These are phyloP conservation scores for Hirtodrosophila histrioides DNA, from an alignment of 2,888 invertebrate species.

Conservation along the genomic window DNA sequence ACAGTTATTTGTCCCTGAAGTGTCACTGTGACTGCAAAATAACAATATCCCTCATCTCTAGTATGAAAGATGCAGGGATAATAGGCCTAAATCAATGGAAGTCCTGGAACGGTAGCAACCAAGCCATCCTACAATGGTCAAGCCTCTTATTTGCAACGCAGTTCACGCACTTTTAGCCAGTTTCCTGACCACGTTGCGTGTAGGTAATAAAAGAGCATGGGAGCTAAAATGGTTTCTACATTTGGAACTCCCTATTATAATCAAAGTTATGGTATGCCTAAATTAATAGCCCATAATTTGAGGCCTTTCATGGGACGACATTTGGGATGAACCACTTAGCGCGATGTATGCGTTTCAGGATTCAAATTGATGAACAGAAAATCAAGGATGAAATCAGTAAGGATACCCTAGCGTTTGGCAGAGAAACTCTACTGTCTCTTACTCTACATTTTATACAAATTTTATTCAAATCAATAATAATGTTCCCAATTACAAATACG, in stretches of 20 bases:
- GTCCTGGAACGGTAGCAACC: conserved; percentile 16
- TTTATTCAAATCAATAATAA: no score
- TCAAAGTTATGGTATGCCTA: conserved; percentile 21
- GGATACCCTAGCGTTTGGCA: no score
- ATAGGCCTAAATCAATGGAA: conserved; percentile 28
- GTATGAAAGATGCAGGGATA: conserved; percentile 16
- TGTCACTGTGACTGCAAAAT: no score
- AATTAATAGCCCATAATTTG: conserved; percentile 38
- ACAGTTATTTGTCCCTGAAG: no score
- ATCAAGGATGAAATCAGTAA: no score
- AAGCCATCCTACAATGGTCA: conserved; percentile 10
- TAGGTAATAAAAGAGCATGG: conserved; percentile 1
- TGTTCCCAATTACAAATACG: no score
- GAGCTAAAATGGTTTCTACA: neutral
- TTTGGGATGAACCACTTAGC: no score
- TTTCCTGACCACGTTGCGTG: conserved; percentile 26
- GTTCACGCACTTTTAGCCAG: conserved; percentile 51
- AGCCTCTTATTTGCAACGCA: conserved; percentile 47
- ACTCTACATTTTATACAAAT: no score
- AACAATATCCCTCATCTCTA: no score
- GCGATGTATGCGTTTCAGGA: no score
- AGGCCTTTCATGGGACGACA: neutral
- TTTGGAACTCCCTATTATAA: conserved; percentile 26
- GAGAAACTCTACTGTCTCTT: no score
- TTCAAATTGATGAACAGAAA: no score